These are phyloP conservation scores for Arenaria interpres DNA, from an alignment of 2,113 vertebrate species.

Conservation along the genomic window DNA sequence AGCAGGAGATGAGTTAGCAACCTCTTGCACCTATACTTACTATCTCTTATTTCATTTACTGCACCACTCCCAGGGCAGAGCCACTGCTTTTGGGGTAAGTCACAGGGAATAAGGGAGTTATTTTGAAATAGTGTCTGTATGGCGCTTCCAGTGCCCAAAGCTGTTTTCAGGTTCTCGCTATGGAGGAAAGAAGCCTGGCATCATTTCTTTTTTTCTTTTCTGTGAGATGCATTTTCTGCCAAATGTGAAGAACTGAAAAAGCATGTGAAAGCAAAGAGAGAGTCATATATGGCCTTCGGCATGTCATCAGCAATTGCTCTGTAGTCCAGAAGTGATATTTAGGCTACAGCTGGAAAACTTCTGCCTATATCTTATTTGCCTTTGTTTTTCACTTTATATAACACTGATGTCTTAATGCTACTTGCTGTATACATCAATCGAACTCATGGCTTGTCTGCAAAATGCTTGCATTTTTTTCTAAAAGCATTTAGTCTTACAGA, in stretches of 20 bases:
- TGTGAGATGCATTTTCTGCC: not conserved
- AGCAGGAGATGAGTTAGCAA: not conserved
- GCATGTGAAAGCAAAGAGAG: not conserved
- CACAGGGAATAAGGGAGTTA: not conserved
- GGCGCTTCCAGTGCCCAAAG: not conserved
- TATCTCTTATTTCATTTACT: not conserved
- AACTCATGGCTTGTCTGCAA: not conserved
- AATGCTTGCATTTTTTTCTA: not conserved
- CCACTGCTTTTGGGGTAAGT: not conserved
- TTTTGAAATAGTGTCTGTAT: not conserved
- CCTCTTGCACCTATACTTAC: not conserved
- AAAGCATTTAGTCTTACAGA: not conserved
- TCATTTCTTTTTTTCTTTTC: not conserved
- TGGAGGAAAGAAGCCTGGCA: not conserved
- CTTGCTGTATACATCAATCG: not conserved
- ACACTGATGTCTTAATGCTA: not conserved
- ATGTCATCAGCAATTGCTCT: not conserved
- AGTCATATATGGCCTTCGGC: not conserved
- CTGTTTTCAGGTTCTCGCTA: not conserved
- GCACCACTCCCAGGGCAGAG: not conserved
- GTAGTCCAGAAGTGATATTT: not conserved
- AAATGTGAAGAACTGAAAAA: not conserved
- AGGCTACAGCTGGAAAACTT: not conserved
- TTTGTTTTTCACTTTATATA: not conserved
- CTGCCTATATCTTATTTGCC: not conserved